Conservation (phyloP, 2,113 vertebrate genomes). For the Hemibagrus wyckioides region DNA sequence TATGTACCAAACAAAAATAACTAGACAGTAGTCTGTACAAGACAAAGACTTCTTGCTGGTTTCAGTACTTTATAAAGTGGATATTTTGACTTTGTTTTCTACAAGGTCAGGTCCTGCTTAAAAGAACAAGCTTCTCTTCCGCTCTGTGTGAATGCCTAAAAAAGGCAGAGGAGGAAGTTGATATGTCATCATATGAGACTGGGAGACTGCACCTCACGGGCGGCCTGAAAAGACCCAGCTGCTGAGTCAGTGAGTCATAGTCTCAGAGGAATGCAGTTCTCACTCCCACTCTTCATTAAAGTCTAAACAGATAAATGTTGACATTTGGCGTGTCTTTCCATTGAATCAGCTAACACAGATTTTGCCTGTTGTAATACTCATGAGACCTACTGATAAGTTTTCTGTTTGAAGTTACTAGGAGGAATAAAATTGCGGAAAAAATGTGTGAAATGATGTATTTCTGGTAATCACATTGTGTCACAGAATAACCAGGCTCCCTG, state of each 20-base stretch:
- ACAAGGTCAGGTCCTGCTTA: not conserved
- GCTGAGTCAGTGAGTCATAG: constrained; percentile 46
- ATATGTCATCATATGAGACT: constrained; percentile 8
- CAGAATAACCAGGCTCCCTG: not conserved
- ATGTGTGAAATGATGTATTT: not conserved
- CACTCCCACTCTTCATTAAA: constrained; percentile 11
- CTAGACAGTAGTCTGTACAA: not conserved
- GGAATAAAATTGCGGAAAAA: not conserved
- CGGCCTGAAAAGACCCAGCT: constrained; percentile 43
- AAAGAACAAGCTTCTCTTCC: constrained; percentile 18
- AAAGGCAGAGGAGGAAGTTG: constrained; percentile 41
- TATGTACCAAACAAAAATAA: not conserved
- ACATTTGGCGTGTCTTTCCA: constrained; percentile 26
- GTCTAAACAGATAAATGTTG: constrained; percentile 11
- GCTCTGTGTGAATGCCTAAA: constrained; percentile 25
- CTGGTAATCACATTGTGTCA: not conserved
- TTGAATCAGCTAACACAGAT: constrained; percentile 26
- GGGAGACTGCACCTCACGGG: not conserved
- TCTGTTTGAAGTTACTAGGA: not conserved
- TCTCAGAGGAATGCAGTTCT: constrained; percentile 29
- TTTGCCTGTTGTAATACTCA: not conserved
- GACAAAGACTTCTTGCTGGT: not conserved
- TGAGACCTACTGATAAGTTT: not conserved
- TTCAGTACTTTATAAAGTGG: not conserved
- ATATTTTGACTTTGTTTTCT: not conserved